Base-by-base conservation (phyloP, 2,888 invertebrate species). In the Himalopsyche tibetana region DNA sequence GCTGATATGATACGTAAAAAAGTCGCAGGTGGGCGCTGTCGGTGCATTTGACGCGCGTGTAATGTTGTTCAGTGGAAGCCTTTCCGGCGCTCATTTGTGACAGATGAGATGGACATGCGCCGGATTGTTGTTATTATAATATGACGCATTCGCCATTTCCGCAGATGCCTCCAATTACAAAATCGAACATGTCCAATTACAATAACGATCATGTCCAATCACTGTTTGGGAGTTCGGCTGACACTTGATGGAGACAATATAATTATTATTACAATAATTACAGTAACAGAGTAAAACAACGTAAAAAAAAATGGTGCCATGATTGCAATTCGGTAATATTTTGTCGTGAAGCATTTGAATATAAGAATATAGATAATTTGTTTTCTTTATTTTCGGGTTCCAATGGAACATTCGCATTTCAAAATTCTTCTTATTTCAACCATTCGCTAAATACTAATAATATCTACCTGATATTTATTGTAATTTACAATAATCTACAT, bases 11-110 rank as follows among this genome's bases (percentile, higher is more conserved):
- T 12, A 3, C n/a, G n/a, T 63, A 63, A 63, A 63, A 63, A 19
- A 63, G 19, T 63, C 51, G 8, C 63, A 63, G 63, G 63, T 63
- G 63, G 63, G 63, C 63, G 63, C 19, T 63, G 63, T 63, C 63
- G 63, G 56, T 42, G 80, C 63, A 84, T 81, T 81, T 63, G 82
- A 82, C 69, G 63, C 80, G 80, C 81, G 80, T 81, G 56, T 36
- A 84, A 82, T 81, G 84, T 82, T 84, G 17, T 42, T 19, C 19
- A 63, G 63, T 63, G 63, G 19, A 63, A n/a, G 19, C 28, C 28
- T 63, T 63, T 63, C 63, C 63, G 63, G 63, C 63, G 63, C 63
- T 63, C 63, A 63, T 63, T 63, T 63, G 63, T 63, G 63, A 63
- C 63, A 63, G 63, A 63, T 63, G 63, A 63, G 63, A 63, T 63